phyloP scores from a whole-genome alignment of 2,113 vertebrate species.

The Sorex araneus region DNA sequence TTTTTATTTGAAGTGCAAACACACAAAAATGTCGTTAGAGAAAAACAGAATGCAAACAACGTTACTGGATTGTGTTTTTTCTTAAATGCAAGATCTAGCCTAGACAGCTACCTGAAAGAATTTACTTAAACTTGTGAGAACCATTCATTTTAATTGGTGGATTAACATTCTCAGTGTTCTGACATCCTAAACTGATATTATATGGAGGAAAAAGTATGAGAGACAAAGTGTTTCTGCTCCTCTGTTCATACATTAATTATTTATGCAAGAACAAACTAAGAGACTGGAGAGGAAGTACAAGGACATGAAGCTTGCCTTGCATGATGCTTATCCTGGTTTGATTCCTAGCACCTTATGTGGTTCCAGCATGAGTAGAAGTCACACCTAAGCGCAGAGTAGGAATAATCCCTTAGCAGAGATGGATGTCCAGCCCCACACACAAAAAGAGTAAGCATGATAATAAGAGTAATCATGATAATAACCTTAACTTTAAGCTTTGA shows the following conservation, averaged over 20 bases:
- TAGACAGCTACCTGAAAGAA: not conserved
- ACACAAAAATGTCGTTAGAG: conserved; percentile 82
- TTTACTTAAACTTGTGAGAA: not conserved
- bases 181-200: not conserved
- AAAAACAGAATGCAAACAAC: conserved; percentile 76
- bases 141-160: conserved; percentile 43
- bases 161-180: conserved; percentile 1
- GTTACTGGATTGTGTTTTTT: conserved; percentile 72
- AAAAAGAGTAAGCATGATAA: not conserved
- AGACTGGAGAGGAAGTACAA: too few species aligned
- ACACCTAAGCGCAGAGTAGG: too few species aligned
- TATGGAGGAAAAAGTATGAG: not conserved
- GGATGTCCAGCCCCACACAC: too few species aligned
- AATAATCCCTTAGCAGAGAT: too few species aligned
- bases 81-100: not conserved
- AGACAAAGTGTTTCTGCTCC: not conserved
- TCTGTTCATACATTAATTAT: conserved; percentile 29
- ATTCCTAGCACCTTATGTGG: too few species aligned
- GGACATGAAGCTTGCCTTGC: too few species aligned
- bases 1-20: conserved; percentile 88
- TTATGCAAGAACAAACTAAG: conserved; percentile 22
- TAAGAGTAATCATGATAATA: not conserved
- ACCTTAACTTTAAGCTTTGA: not conserved
- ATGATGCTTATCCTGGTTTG: too few species aligned
- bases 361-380: too few species aligned